phyloP scores from a whole-genome alignment of 2,113 vertebrate species.

The Eulemur macaco region DNA sequence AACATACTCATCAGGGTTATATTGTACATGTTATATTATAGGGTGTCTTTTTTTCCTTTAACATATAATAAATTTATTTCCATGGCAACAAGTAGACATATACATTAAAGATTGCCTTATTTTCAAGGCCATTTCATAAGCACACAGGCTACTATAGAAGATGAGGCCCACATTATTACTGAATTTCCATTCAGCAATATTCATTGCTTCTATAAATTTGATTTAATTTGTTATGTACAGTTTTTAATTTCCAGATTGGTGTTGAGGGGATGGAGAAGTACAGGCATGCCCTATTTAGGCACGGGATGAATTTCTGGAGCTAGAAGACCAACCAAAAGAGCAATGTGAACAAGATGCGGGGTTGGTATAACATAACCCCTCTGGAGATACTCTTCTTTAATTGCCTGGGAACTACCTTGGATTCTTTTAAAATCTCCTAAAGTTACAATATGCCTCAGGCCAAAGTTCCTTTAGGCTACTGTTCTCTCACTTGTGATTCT shows the following conservation, averaged over 20 bases:
- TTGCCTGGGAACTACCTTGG: background rate
- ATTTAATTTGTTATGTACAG: background rate
- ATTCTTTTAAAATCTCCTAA: background rate
- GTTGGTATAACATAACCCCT: no score
- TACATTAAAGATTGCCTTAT: background rate
- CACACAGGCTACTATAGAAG: background rate
- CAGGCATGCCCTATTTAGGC: background rate
- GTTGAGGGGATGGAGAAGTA: no score
- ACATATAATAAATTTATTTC: background rate
- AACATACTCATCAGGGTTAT: background rate
- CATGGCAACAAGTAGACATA: background rate
- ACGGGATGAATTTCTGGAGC: background rate
- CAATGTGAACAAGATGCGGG: background rate
- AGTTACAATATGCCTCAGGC: background rate
- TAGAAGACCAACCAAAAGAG: background rate
- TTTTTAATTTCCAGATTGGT: no score
- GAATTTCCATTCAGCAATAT: background rate
- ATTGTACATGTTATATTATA: background rate
- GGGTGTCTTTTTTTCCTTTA: background rate
- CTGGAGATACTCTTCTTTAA: background rate
- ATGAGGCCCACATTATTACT: background rate
- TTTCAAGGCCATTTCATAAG: background rate
- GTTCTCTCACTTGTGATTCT: background rate
- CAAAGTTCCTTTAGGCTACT: background rate
- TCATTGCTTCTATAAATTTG: background rate